Percentiles rank a stretch among this genome's conserved stretches.
phyloP scores from a whole-genome alignment of 2,888 invertebrate species.

The Epirrhoe alternata region DNA sequence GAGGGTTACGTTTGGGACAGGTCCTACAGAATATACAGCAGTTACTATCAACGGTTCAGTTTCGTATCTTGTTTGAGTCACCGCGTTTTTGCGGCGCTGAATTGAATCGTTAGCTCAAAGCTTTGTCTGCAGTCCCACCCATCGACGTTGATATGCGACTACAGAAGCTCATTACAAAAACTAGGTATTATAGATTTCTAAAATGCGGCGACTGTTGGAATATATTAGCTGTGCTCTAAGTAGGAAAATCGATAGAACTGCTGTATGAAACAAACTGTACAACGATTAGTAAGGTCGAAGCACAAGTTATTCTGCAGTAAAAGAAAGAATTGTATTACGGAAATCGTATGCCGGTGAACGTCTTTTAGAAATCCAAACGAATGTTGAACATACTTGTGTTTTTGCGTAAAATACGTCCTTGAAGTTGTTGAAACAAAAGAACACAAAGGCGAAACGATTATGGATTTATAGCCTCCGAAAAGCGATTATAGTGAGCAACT shows the following conservation, averaged over 20 bases:
- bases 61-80: constrained; percentile 38
- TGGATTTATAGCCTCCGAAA: constrained; percentile 2
- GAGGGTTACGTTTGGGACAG: constrained; percentile 64
- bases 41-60: background rate
- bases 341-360: background rate
- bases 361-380: constrained; percentile 1
- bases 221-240: too few species aligned
- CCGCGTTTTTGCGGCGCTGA: constrained; percentile 46
- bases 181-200: background rate
- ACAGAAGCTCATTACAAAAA: constrained; percentile 10
- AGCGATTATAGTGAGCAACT: constrained; percentile 5
- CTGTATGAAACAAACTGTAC: too few species aligned
- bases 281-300: too few species aligned
- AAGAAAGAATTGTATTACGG: background rate
- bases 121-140: constrained; percentile 22
- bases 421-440: constrained; percentile 40
- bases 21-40: constrained; percentile 48
- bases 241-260: too few species aligned
- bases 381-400: constrained; percentile 1
- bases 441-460: constrained; percentile 12
- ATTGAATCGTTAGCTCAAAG: constrained; percentile 37
- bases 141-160: constrained; percentile 6
- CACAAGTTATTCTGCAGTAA: too few species aligned
- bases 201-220: background rate
- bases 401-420: constrained; percentile 23